Evolutionary conservation across 2,888 invertebrate genomes (phyloP).

Genomic region (Drosophila sordidapex): DNA sequence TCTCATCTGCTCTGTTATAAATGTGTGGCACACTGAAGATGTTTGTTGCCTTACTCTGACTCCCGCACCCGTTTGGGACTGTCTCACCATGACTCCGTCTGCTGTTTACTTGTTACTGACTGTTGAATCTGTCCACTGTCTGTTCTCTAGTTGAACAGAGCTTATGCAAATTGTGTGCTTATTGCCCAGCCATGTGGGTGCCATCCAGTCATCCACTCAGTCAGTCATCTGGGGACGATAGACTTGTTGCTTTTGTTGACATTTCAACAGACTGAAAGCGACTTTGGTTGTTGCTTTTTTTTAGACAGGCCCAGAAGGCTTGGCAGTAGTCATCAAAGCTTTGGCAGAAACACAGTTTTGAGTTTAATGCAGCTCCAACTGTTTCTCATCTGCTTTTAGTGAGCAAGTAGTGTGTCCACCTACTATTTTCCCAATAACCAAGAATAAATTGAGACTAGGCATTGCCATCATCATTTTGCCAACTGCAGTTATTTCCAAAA

Average conservation of each 20-base stretch:
- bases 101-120: slow-evolving; percentile 35
- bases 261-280: slow-evolving; percentile 71
- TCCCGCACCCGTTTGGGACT: slow-evolving; percentile 40
- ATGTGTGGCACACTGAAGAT: slow-evolving; percentile 68
- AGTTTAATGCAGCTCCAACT: slow-evolving; percentile 15
- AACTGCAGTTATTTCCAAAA: not conserved
- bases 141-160: slow-evolving; percentile 61
- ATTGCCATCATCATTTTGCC: not conserved
- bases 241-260: slow-evolving; percentile 77
- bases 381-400: slow-evolving; percentile 15
- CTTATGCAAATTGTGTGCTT: slow-evolving; percentile 78
- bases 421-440: slow-evolving; percentile 13
- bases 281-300: slow-evolving; percentile 43
- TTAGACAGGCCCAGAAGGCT: slow-evolving; percentile 57
- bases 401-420: slow-evolving; percentile 17
- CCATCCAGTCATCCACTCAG: slow-evolving; percentile 58
- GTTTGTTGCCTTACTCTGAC: slow-evolving; percentile 49
- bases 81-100: slow-evolving; percentile 32
- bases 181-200: slow-evolving; percentile 76
- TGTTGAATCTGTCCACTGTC: slow-evolving; percentile 30
- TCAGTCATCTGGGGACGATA: slow-evolving; percentile 58
- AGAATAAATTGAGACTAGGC: not conserved
- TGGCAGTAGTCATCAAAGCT: slow-evolving; percentile 45
- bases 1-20: slow-evolving; percentile 33
- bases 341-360: slow-evolving; percentile 21